Evolutionary conservation across 53 echinoderm and acorn worm species (phyloP).

Genomic region (Arbacia lixula): DNA sequence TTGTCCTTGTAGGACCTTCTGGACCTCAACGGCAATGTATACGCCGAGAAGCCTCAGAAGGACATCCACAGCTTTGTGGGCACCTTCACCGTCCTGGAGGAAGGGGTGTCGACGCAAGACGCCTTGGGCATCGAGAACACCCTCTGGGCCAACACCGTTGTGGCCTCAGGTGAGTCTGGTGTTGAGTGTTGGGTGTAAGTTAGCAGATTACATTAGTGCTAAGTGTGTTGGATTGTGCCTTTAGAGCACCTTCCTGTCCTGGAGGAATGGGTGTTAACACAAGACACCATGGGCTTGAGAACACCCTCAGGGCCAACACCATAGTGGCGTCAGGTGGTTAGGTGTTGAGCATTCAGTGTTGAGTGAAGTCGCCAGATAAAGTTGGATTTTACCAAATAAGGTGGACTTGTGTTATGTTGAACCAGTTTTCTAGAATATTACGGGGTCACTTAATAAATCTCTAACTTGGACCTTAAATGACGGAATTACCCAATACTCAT

Average conservation of each 20-base stretch:
- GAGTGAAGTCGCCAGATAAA: no score
- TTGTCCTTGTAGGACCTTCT: conserved; percentile 71
- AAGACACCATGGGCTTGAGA: conserved; percentile 78
- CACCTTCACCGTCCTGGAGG: conserved; percentile 77
- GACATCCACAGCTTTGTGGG: conserved; percentile 95
- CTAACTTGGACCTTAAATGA: no score
- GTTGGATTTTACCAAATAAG: no score
- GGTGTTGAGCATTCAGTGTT: no score
- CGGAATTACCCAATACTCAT: no score
- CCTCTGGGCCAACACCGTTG: conserved; percentile 95
- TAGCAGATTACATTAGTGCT: no score
- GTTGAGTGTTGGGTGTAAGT: background rate
- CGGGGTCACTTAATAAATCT: no score
- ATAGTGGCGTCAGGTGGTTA: no score
- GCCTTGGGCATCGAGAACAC: conserved; percentile 91
- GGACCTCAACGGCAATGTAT: conserved; percentile 84
- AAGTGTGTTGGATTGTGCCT: no score
- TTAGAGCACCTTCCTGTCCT: conserved; percentile 73
- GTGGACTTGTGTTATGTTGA: no score
- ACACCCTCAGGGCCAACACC: conserved; percentile 92
- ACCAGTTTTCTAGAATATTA: no score
- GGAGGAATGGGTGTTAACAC: conserved; percentile 56
- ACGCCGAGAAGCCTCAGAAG: conserved; percentile 95
- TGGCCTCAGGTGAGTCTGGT: conserved; percentile 90
- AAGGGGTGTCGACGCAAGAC: conserved; percentile 68